Base-by-base conservation (phyloP, 1,140 invertebrate species). In the Schlechtendalia chinensis region DNA sequence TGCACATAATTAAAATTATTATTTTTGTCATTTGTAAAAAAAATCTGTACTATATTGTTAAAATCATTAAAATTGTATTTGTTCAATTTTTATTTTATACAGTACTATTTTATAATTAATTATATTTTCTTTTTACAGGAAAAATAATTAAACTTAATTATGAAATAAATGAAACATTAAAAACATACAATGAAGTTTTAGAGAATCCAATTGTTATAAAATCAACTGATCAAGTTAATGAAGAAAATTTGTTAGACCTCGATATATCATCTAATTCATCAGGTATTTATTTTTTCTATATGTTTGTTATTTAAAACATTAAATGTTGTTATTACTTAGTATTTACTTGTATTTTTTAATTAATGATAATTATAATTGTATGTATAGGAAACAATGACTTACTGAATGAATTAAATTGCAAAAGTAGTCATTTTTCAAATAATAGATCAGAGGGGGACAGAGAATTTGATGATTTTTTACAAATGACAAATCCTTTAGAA, bases 131-230 rank as follows among this genome's bases (percentile, higher is more conserved):
- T 54, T n/a, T 81, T 79, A 17, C 27, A 80, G 82, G 22, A n/a
- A 71, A 71, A 32, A 56, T 81, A 24, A 67, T 81, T 17, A 58
- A 82, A 61, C 29, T 67, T 32, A 82, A 81, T 77, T 80, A 81
- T 81, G 77, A 71, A 61, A 32, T 82, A 69, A 82, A 82, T 61
- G 77, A 82, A 67, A 82, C 72, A 50, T 72, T 80, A 24, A 74
- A 79, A 56, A 56, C 19, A 58, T 81, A 81, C 17, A 77, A 56
- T 63, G 61, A 81, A 53, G 29, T 61, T 27, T 17, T 79, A 61
- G 32, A 79, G 19, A 63, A 63, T 6, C 17, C 59, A 1, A 12
- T 63, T 17, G 1, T 45, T 61, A 24, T 45, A 17, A 39, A 77
- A 61, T 14, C 29, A 47, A 61, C 2, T 50, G 10, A 61, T 45